Conservation (phyloP, 37 sponge, comb jelly and placozoan species). For the Halisarca cf. caerulea region DNA sequence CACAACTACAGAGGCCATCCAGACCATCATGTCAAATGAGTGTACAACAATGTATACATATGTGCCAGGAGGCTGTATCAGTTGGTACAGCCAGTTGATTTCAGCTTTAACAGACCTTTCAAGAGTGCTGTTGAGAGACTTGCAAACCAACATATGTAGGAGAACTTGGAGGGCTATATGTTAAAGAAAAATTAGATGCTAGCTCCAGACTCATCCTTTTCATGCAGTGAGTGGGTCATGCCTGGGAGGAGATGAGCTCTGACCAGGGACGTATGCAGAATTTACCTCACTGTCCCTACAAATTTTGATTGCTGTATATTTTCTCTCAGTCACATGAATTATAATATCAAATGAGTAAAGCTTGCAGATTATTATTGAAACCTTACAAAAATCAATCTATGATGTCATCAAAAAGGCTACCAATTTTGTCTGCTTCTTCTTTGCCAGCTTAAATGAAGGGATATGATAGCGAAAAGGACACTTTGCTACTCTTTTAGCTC, state of each 20-base stretch:
- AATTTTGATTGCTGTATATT: too few species aligned
- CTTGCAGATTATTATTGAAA: too few species aligned
- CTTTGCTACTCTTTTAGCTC: too few species aligned
- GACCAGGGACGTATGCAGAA: too few species aligned
- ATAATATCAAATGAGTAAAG: too few species aligned
- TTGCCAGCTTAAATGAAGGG: too few species aligned
- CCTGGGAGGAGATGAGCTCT: conserved; percentile 54
- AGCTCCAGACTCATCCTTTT: conserved; percentile 33
- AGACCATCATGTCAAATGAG: conserved; percentile 15
- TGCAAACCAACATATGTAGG: conserved; percentile 42
- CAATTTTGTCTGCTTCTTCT: too few species aligned
- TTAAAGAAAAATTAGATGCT: conserved; percentile 36
- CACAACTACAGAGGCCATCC: conserved; percentile 35
- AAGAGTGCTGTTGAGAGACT: conserved; percentile 34
- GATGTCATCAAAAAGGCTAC: too few species aligned
- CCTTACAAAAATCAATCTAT: too few species aligned
- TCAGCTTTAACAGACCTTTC: conserved; percentile 41
- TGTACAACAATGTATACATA: background rate
- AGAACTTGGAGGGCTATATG: conserved; percentile 39
- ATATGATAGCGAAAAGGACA: too few species aligned
- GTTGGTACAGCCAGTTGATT: conserved; percentile 60
- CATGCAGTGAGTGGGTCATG: conserved; percentile 54
- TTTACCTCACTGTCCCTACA: too few species aligned
- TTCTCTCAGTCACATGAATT: too few species aligned
- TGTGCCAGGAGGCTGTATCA: conserved; percentile 59